Evolutionary conservation across 2,113 vertebrate genomes (phyloP).

Genomic region (Rhinopithecus roxellana): DNA sequence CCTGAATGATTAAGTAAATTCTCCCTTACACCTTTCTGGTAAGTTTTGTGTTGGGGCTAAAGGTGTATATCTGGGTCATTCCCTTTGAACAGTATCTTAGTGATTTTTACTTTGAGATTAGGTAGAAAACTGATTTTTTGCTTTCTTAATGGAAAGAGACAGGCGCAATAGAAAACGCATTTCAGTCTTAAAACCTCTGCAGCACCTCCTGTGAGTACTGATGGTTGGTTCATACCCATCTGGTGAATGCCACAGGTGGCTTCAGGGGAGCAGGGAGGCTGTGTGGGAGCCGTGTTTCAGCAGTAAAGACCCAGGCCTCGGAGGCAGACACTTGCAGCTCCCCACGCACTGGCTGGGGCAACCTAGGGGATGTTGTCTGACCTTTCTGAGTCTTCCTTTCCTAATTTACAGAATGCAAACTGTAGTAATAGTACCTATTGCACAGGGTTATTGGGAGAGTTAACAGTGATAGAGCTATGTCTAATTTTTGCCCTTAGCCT

Average conservation of each 20-base stretch:
- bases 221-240: neutral
- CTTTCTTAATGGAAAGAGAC: neutral
- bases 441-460: neutral
- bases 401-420: neutral
- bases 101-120: neutral
- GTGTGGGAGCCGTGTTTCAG: accelerated
- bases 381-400: neutral
- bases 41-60: neutral
- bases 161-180: neutral
- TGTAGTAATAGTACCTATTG: neutral
- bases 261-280: neutral
- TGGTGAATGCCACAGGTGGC: neutral
- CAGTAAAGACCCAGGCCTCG: accelerated
- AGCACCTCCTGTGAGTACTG: neutral
- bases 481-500: neutral
- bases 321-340: no score
- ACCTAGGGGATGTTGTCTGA: accelerated
- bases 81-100: neutral
- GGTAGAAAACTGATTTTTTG: neutral
- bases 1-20: neutral
- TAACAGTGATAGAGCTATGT: neutral
- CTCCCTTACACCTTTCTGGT: neutral
- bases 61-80: neutral
- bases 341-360: no score
- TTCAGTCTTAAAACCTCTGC: neutral